These are phyloP conservation scores for Cylindroiulus punctatus DNA, from an alignment of 2,888 invertebrate species.

Conservation along the genomic window DNA sequence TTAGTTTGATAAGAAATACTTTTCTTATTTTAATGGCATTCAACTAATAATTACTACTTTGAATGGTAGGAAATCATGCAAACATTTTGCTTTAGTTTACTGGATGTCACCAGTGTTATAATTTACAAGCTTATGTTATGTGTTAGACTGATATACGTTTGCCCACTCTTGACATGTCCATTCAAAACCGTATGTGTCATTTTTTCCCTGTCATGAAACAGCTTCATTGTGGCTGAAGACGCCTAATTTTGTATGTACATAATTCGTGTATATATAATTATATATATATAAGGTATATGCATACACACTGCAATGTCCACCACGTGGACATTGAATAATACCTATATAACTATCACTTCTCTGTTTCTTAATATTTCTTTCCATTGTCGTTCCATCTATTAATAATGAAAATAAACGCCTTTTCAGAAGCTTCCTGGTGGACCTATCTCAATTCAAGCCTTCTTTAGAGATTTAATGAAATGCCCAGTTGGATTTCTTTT, in stretches of 20 bases:
- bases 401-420: conserved; percentile 17
- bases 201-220: neutral
- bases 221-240: neutral
- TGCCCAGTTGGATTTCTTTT: neutral
- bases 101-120: too few species aligned
- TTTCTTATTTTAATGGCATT: too few species aligned
- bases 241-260: conserved; percentile 13
- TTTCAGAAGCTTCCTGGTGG: neutral
- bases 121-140: neutral
- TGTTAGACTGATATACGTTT: neutral
- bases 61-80: too few species aligned
- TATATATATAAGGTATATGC: conserved; percentile 32
- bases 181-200: neutral
- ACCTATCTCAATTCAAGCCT: neutral
- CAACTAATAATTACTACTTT: too few species aligned
- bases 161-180: neutral
- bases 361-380: conserved; percentile 32
- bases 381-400: conserved; percentile 26
- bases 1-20: too few species aligned
- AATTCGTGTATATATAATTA: conserved; percentile 14
- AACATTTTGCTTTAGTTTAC: too few species aligned
- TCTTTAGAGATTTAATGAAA: neutral
- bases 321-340: conserved; percentile 20
- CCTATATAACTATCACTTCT: conserved; percentile 32
- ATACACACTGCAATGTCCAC: conserved; percentile 26